phyloP scores from a whole-genome alignment of 1,140 invertebrate species.

The Zeugodacus cucurbitae region DNA sequence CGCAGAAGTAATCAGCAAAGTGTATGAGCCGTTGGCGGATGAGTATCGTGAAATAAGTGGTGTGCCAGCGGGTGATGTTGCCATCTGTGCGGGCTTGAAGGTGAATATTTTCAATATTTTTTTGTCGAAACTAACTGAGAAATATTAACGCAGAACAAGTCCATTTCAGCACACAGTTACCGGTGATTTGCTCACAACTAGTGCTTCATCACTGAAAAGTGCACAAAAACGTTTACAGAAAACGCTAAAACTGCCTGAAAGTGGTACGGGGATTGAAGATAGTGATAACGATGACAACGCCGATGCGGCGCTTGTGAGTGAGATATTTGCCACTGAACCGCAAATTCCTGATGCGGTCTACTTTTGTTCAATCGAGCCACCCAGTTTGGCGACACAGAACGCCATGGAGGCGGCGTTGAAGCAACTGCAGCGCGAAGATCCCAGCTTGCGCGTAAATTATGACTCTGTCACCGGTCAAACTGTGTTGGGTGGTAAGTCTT shows the following conservation, averaged over 20 bases:
- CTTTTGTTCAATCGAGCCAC: slow-evolving; percentile 96
- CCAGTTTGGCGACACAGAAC: slow-evolving; percentile 79
- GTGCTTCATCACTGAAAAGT: slow-evolving; percentile 67
- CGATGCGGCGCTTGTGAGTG: slow-evolving; percentile 50
- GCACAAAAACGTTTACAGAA: slow-evolving; percentile 71
- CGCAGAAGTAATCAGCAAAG: slow-evolving; percentile 77
- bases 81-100: slow-evolving; percentile 88
- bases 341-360: slow-evolving; percentile 93
- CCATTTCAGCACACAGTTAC: slow-evolving; percentile 74
- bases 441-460: slow-evolving; percentile 83
- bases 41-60: slow-evolving; percentile 80
- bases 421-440: slow-evolving; percentile 91
- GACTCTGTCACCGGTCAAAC: slow-evolving; percentile 88
- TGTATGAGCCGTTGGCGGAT: slow-evolving; percentile 87
- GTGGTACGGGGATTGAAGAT: slow-evolving; percentile 45
- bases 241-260: slow-evolving; percentile 43
- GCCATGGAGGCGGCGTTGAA: slow-evolving; percentile 86
- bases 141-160: background rate
- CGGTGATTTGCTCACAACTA: slow-evolving; percentile 86
- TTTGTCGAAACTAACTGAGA: background rate
- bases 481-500: slow-evolving; percentile 75
- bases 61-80: slow-evolving; percentile 86
- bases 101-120: slow-evolving; percentile 63
- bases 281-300: slow-evolving; percentile 44
- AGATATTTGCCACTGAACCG: slow-evolving; percentile 71